Conservation (phyloP, 2,113 vertebrate species). For the Mungos mungo region DNA sequence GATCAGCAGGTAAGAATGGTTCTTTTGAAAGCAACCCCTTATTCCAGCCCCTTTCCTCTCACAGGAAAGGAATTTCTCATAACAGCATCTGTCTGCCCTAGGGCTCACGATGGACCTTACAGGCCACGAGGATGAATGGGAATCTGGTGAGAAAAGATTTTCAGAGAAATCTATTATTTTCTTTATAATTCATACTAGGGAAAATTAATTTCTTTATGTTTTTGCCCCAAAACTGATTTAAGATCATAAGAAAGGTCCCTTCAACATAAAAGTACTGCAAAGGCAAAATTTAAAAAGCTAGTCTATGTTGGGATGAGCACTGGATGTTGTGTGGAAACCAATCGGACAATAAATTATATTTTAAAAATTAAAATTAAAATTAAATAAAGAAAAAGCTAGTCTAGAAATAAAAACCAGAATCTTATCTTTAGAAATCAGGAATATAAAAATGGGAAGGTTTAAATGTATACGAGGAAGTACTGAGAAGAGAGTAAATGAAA, state of each 20-base stretch:
- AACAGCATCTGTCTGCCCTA: constrained; percentile 76
- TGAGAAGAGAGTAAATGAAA: background rate
- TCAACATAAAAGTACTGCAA: background rate
- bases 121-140: constrained; percentile 95
- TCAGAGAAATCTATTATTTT: constrained; percentile 30
- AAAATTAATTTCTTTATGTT: constrained; percentile 16
- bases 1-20: constrained; percentile 93
- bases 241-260: background rate
- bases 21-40: background rate
- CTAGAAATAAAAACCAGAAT: constrained; percentile 25
- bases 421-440: constrained; percentile 33
- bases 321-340: too few species aligned
- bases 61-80: constrained; percentile 36
- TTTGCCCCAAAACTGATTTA: constrained; percentile 32
- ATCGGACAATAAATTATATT: too few species aligned
- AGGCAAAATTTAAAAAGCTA: constrained; percentile 26
- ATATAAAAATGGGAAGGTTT: background rate
- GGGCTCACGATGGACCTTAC: constrained; percentile 98
- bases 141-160: constrained; percentile 89
- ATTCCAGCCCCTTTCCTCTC: background rate
- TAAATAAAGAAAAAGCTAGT: background rate
- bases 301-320: background rate
- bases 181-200: background rate
- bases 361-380: too few species aligned
- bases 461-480: background rate